Evolutionary conservation across 2,888 invertebrate species (phyloP).

Genomic region (Glaucopsyche alexis): DNA sequence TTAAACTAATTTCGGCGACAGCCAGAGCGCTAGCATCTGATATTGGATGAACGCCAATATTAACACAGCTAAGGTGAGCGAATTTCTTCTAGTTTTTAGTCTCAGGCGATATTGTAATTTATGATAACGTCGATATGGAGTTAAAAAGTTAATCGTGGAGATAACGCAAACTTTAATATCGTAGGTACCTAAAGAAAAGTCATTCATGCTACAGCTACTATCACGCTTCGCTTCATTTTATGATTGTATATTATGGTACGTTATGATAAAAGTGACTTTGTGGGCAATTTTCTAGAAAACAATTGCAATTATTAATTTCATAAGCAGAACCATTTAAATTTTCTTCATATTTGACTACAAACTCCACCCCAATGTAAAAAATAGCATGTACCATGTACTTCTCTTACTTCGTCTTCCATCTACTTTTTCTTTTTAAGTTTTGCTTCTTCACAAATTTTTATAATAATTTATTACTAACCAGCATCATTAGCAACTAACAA

Average conservation of each 20-base stretch:
- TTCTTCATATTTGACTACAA: neutral
- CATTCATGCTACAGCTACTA: neutral
- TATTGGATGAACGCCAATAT: slow-evolving; percentile 78
- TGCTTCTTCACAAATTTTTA: neutral
- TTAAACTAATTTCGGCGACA: slow-evolving; percentile 64
- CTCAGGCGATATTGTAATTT: slow-evolving; percentile 23
- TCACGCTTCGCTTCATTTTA: slow-evolving; percentile 23
- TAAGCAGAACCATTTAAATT: too few relatives aligned
- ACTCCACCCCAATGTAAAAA: neutral
- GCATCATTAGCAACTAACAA: slow-evolving; percentile 29
- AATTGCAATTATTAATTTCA: neutral
- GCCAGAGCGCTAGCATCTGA: slow-evolving; percentile 65
- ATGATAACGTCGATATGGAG: neutral
- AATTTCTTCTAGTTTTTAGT: slow-evolving; percentile 34
- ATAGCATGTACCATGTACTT: neutral
- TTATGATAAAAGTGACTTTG: neutral
- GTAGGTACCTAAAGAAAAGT: neutral
- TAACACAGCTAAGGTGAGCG: slow-evolving; percentile 72
- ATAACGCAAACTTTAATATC: neutral
- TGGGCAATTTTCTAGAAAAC: slow-evolving; percentile 4
- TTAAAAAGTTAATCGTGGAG: neutral
- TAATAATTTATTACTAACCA: neutral
- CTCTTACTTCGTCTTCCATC: neutral
- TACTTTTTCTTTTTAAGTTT: neutral
- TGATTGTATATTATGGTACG: neutral